Percentiles rank a stretch among this genome's conserved stretches.
These are phyloP conservation scores for Ruditapes philippinarum DNA, from an alignment of 1,140 invertebrate species.

Conservation along the genomic window DNA sequence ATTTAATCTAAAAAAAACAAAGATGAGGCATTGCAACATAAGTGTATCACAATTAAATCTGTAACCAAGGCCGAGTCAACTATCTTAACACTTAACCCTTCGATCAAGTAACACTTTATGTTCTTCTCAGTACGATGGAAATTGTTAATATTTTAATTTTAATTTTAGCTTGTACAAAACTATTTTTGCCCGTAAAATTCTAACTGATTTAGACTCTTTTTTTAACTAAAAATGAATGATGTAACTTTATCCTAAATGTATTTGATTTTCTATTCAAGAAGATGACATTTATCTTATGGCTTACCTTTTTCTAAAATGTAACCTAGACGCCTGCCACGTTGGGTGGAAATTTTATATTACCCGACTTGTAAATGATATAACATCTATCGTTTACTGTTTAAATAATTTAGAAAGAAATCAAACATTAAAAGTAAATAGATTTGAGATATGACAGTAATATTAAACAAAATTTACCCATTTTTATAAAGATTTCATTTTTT, in stretches of 20 bases:
- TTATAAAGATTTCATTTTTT: too few species aligned
- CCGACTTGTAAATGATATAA: background rate
- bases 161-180: too few species aligned
- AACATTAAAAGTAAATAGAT: background rate
- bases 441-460: too few species aligned
- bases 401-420: background rate
- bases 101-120: too few species aligned
- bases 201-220: constrained; percentile 1
- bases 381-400: background rate
- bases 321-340: background rate
- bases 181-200: background rate
- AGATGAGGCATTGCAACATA: too few species aligned
- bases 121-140: too few species aligned
- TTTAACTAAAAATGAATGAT: background rate
- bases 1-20: too few species aligned
- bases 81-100: too few species aligned
- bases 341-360: background rate
- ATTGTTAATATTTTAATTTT: too few species aligned
- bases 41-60: too few species aligned
- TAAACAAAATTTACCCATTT: too few species aligned
- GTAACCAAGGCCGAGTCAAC: too few species aligned
- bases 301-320: background rate
- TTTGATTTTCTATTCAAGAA: background rate
- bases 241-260: constrained; percentile 1
- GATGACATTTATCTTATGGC: background rate